Evolutionary conservation across 1,140 invertebrate species (phyloP).

Genomic region (Heliconius congener): DNA sequence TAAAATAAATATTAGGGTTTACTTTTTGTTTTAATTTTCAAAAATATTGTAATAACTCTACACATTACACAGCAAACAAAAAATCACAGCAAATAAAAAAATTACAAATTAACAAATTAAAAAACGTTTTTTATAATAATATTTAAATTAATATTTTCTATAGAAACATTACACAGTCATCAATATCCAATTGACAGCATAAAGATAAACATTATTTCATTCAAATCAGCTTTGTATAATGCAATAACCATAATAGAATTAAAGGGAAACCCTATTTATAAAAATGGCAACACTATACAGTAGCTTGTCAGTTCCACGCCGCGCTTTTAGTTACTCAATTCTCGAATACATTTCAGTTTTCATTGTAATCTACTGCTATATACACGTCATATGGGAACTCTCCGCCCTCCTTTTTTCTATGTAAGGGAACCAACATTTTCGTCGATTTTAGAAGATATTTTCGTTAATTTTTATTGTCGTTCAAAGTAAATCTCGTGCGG

Average conservation of each 20-base stretch:
- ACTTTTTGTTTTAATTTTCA: not conserved
- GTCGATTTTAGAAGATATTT: not conserved
- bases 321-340: constrained; percentile 21
- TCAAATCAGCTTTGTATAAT: constrained; percentile 12
- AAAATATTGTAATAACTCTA: too few species aligned
- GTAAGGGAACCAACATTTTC: constrained; percentile 1
- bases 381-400: not conserved
- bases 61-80: too few species aligned
- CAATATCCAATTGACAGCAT: not conserved
- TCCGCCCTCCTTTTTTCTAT: constrained; percentile 5
- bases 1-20: not conserved
- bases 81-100: not conserved
- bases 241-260: constrained; percentile 13
- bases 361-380: not conserved
- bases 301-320: constrained; percentile 27
- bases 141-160: not conserved
- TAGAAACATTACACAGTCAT: not conserved
- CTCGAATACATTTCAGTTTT: not conserved
- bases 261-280: constrained; percentile 19
- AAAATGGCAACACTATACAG: constrained; percentile 22
- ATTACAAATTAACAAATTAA: not conserved
- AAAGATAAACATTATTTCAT: not conserved
- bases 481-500: constrained; percentile 69
- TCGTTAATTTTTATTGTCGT: constrained; percentile 36
- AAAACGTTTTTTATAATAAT: too few species aligned